Evolutionary conservation across 1,140 invertebrate genomes (phyloP), one percentile per base, ranked within the genome.

Genomic region (Hydropsyche tenuis): DNA sequence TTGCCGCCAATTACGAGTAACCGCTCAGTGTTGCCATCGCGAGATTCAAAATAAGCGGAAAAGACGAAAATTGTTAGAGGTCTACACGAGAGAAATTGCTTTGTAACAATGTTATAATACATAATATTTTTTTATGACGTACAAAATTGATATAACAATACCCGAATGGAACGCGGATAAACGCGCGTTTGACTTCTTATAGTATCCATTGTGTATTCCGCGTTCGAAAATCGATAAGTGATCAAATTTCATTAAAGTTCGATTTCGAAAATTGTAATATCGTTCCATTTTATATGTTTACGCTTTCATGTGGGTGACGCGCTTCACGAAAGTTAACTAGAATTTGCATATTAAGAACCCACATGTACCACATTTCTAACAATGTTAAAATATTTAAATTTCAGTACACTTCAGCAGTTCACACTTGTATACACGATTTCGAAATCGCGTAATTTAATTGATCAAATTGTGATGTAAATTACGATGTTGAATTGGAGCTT

Each of bases 261-360:
- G 16, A n/a, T 48, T 48, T 48, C 45, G 45, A 48, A 48, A 48
- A 48, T n/a, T 48, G 16, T 48, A n/a, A 48, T 12, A 48, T 48
- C 45, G 11, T 48, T 48, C 16, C 11, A 48, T 48, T 48, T 16
- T 48, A 48, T 48, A n/a, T 14, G 45, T 48, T 48, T 4, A 37
- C 16, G 16, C 45, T n/a, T 60, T 60, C 56, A 60, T 60, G 56
- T 60, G 56, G 56, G 56, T 27, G 22, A 60, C 7, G 23, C 20
- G 56, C 25, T 23, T 60, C 56, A 60, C 22, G 56, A 60, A 60
- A 60, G 56, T 60, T 60, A 60, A 25, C 22, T 23, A 60, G 56
- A 25, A 25, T 60, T 60, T 60, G 56, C 56, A 60, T 60, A 60
- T 22, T 60, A 60, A 60, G 7, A 27, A 60, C 56, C 56, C 56